Conservation (phyloP, 2,888 invertebrate genomes). For the Phasia obesa region DNA sequence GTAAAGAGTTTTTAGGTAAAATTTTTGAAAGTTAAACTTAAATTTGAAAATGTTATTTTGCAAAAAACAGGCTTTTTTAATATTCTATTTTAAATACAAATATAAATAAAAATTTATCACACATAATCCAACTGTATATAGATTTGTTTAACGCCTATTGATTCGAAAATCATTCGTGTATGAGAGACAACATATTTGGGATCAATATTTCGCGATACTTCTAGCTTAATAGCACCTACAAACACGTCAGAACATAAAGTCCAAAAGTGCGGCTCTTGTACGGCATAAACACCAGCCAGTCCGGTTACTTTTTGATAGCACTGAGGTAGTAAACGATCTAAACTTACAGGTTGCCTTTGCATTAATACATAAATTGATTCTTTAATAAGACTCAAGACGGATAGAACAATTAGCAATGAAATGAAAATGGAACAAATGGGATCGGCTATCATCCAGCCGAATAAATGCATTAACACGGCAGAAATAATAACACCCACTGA, state of each 20-base stretch:
- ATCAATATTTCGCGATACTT: slow-evolving; percentile 96
- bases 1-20: slow-evolving; percentile 10
- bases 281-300: slow-evolving; percentile 96
- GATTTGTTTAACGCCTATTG: slow-evolving; percentile 94
- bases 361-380: slow-evolving; percentile 95
- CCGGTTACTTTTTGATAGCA: slow-evolving; percentile 95
- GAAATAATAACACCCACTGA: slow-evolving; percentile 98
- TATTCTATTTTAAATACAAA: slow-evolving; percentile 48
- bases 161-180: slow-evolving; percentile 96
- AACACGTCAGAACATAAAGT: slow-evolving; percentile 97
- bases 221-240: slow-evolving; percentile 96
- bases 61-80: slow-evolving; percentile 40
- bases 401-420: slow-evolving; percentile 92
- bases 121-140: slow-evolving; percentile 97
- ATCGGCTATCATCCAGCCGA: slow-evolving; percentile 99
- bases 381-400: slow-evolving; percentile 91
- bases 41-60: slow-evolving; percentile 1
- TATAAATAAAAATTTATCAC: slow-evolving; percentile 76
- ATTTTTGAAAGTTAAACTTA: slow-evolving; percentile 7
- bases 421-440: slow-evolving; percentile 99
- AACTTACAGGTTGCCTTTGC: slow-evolving; percentile 93
- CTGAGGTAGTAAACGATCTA: slow-evolving; percentile 92
- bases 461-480: slow-evolving; percentile 95
- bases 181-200: slow-evolving; percentile 95
- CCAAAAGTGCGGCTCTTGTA: slow-evolving; percentile 99